Percentiles rank a stretch among this genome's conserved stretches.
phyloP scores from a whole-genome alignment of 2,113 vertebrate genomes.

The Panthera leo region DNA sequence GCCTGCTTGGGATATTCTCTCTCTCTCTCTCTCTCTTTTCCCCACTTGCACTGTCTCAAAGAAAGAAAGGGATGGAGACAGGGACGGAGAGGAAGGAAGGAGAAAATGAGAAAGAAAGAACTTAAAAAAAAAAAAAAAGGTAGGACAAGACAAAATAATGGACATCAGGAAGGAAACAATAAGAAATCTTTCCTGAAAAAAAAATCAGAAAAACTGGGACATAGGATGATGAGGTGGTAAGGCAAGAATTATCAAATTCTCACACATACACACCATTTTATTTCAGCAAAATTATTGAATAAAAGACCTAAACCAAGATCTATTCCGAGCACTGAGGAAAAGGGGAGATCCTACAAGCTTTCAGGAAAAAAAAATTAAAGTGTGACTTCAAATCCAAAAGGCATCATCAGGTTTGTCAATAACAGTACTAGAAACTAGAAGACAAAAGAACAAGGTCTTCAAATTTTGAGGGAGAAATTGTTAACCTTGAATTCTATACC shows the following conservation, averaged over 20 bases:
- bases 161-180: not conserved
- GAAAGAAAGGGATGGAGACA: no score
- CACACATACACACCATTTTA: not conserved
- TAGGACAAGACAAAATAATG: not conserved
- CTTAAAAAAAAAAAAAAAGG: no score
- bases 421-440: not conserved
- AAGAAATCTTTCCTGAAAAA: not conserved
- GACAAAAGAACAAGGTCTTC: not conserved
- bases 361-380: not conserved
- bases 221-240: not conserved
- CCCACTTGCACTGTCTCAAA: no score
- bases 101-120: no score
- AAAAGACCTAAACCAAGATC: not conserved
- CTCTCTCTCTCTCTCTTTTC: no score
- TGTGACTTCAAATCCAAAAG: not conserved
- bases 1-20: no score
- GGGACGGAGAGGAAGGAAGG: no score
- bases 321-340: not conserved
- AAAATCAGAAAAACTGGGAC: not conserved
- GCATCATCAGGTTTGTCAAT: not conserved
- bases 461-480: not conserved
- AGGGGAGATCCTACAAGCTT: not conserved
- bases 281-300: not conserved
- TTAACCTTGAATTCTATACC: not conserved
- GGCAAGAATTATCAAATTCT: not conserved